Evolutionary conservation across 2,888 invertebrate genomes (phyloP), one percentile per base, ranked within the genome.

Genomic region (Chloroclysta siterata): DNA sequence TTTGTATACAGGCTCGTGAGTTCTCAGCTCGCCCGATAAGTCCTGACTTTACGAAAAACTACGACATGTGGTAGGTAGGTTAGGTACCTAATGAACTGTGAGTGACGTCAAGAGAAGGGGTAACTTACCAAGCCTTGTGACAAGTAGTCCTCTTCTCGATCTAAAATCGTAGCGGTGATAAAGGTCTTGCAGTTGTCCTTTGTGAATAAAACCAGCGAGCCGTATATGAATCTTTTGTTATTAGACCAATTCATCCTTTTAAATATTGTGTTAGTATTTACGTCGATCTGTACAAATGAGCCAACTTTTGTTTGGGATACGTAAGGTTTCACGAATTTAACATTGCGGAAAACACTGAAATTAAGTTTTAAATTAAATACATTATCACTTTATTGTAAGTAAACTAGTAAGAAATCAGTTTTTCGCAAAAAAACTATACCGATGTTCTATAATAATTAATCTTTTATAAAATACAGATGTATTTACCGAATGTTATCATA

Each of bases 181-280:
- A 96, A 88, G 44, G 93, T 94, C 44, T 93, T 83, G 80, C 97
- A 97, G 60, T 95, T 89, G 76, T 96, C 95, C 2, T 92, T 92
- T 0, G 96, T 95, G 55, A 98, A 94, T 70, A 96, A 94, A 0
- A 98, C 81, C 53, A 97, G 87, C 0, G 96, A 94, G 0, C 97
- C 97, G 81, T 85, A 95, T 76, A 96, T 91, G 54, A 97, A 94
- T 54, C 95, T 85, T 75, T 95, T 95, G 71, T 79, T 88, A 58
- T 89, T 77, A 0, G 74, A 68, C 90, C 90, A 90, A 44, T 87
- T 87, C 7, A 84, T 90, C 77, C 51, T 90, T 74, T 75, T 79
- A 42, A 85, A 82, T 69, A 69, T 76, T 76, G 72, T 88, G 73
- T 73, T 82, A 1, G 60, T 75, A 5, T 59, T 72, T 6, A 77